Conservation (phyloP, 2,113 vertebrate species). For the Bolborhynchus lineola region DNA sequence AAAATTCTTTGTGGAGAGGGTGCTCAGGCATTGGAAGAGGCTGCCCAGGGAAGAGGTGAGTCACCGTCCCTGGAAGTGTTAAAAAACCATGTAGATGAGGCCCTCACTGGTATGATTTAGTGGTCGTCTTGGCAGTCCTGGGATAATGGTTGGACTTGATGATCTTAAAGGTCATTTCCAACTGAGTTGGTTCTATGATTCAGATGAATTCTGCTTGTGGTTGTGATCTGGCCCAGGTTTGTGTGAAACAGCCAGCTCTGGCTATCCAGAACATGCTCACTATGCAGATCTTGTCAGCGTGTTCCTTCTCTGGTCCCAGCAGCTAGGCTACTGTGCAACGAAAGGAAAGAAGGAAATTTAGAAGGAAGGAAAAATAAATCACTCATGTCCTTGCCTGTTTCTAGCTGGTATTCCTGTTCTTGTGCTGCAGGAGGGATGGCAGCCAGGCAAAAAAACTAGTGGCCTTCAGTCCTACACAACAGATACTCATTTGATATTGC, state of each 20-base stretch:
- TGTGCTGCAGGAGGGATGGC: not conserved
- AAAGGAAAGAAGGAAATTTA: not conserved
- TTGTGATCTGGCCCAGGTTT: not conserved
- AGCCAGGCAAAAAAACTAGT: not conserved
- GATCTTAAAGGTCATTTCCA: not conserved
- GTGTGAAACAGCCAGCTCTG: not conserved
- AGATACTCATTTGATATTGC: not conserved
- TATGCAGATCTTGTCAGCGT: accelerated
- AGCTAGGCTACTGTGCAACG: not conserved
- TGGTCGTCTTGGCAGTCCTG: not conserved
- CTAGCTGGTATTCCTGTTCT: not conserved
- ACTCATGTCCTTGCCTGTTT: accelerated
- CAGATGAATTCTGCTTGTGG: not conserved
- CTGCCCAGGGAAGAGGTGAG: not conserved
- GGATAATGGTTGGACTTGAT: not conserved
- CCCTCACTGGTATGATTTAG: not conserved
- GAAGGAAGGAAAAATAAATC: not conserved
- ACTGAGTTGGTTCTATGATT: not conserved
- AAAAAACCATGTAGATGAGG: not conserved
- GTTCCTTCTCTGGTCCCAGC: accelerated
- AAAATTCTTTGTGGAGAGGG: not conserved
- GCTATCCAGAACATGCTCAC: not conserved
- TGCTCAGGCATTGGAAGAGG: not conserved
- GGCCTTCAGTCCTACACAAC: not conserved
- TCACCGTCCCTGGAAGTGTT: not conserved